phyloP scores from a whole-genome alignment of 1,140 invertebrate species.

The Gryllus bimaculatus region DNA sequence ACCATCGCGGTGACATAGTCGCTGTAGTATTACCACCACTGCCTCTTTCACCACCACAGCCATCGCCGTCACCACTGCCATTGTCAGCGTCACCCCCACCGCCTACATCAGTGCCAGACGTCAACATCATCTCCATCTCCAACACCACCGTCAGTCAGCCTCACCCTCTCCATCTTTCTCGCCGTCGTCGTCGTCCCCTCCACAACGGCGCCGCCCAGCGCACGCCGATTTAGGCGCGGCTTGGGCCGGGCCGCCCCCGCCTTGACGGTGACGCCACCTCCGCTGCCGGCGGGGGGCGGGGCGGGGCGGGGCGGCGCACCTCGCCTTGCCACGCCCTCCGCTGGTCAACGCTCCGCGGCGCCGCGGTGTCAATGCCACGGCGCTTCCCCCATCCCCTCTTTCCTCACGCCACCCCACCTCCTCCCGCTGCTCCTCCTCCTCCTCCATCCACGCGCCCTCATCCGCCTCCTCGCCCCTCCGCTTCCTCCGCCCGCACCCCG shows the following conservation, averaged over 20 bases:
- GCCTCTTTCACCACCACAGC: no score
- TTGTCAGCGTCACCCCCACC: no score
- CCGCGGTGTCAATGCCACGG: slow-evolving; percentile 14
- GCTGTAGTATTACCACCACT: no score
- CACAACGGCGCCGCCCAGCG: not conserved
- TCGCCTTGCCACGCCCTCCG: not conserved
- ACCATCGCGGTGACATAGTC: no score
- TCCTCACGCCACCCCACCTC: not conserved
- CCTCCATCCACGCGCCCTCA: not conserved
- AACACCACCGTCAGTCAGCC: no score
- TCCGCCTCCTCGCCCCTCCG: not conserved
- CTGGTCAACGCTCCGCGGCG: slow-evolving; percentile 8
- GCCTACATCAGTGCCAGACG: no score
- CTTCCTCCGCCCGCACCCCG: no score
- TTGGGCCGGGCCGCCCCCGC: not conserved
- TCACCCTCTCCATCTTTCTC: no score
- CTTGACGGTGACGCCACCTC: not conserved
- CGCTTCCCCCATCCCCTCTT: slow-evolving; percentile 10
- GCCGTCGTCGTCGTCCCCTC: no score
- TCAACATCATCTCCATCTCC: no score
- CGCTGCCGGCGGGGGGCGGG: not conserved
- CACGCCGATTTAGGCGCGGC: not conserved
- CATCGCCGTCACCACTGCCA: no score
- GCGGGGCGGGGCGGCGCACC: slow-evolving; percentile 6
- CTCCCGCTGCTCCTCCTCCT: not conserved